These are phyloP conservation scores for Nannoperca obscura DNA, from an alignment of 2,797 vertebrate genomes.

Conservation along the genomic window DNA sequence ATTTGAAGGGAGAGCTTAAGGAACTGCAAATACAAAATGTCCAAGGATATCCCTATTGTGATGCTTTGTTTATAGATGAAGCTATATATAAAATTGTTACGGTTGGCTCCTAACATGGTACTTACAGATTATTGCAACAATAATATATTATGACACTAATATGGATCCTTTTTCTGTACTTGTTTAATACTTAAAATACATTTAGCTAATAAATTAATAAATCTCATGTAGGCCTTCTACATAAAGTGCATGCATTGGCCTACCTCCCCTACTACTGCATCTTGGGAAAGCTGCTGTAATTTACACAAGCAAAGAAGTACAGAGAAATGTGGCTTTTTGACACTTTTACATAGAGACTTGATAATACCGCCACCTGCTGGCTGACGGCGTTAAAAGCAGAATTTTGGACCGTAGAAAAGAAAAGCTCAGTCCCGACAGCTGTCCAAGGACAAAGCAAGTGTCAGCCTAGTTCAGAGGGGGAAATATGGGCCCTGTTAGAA, in stretches of 20 bases:
- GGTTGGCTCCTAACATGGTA: background rate
- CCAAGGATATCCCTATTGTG: no score
- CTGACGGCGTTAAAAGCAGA: background rate
- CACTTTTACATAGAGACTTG: background rate
- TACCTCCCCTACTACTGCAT: background rate
- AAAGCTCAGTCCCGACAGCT: no score
- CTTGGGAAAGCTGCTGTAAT: background rate
- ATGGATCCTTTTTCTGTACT: background rate
- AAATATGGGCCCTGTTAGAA: slow-evolving; percentile 29
- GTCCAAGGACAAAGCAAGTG: background rate
- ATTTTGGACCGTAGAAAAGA: accelerated
- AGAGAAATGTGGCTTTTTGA: background rate
- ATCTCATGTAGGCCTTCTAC: background rate
- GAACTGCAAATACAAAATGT: no score
- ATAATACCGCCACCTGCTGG: slow-evolving; percentile 46
- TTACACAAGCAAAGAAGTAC: background rate
- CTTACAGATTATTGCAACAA: background rate
- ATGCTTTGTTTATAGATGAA: background rate
- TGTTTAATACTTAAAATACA: background rate
- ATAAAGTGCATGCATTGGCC: background rate
- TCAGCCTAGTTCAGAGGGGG: background rate
- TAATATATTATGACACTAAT: background rate
- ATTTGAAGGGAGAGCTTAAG: no score
- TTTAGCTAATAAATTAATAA: background rate
- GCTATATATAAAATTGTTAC: background rate